These are phyloP conservation scores for Poecilia gillii DNA, from an alignment of 2,797 vertebrate genomes.

Conservation along the genomic window DNA sequence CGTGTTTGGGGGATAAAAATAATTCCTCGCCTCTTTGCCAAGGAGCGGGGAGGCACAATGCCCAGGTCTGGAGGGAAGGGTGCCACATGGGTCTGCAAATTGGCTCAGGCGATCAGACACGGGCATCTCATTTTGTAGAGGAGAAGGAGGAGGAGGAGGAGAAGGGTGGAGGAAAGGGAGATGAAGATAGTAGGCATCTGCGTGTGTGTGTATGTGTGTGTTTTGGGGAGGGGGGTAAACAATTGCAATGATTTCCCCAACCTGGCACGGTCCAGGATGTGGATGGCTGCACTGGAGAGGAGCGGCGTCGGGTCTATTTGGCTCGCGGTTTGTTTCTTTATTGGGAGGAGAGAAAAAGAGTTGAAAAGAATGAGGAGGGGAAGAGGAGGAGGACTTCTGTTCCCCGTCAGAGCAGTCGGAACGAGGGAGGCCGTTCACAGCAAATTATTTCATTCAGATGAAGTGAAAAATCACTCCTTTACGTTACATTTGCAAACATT, in stretches of 20 bases:
- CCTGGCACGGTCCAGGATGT: slow-evolving; percentile 78
- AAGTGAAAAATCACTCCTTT: slow-evolving; percentile 59
- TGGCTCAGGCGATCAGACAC: slow-evolving; percentile 85
- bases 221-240: slow-evolving; percentile 57
- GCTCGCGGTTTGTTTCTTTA: slow-evolving; percentile 78
- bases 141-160: slow-evolving; percentile 67
- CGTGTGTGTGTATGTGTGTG: slow-evolving; percentile 9
- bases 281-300: slow-evolving; percentile 81
- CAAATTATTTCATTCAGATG: slow-evolving; percentile 74
- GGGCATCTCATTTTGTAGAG: slow-evolving; percentile 82
- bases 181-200: slow-evolving; percentile 65
- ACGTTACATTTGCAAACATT: slow-evolving; percentile 71
- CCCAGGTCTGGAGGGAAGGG: slow-evolving; percentile 84
- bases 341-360: slow-evolving; percentile 54
- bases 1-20: slow-evolving; percentile 84
- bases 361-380: slow-evolving; percentile 23
- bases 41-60: slow-evolving; percentile 81
- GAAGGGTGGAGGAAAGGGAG: slow-evolving; percentile 39
- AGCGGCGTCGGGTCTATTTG: slow-evolving; percentile 77
- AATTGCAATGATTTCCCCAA: slow-evolving; percentile 81
- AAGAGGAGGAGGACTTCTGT: slow-evolving; percentile 50
- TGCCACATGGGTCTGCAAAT: slow-evolving; percentile 86
- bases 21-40: slow-evolving; percentile 84
- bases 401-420: slow-evolving; percentile 63
- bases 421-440: slow-evolving; percentile 67